Percentiles rank a stretch among this genome's conserved stretches.
Conservation (phyloP, 2,797 vertebrate genomes). For the Centropyge bicolor region DNA sequence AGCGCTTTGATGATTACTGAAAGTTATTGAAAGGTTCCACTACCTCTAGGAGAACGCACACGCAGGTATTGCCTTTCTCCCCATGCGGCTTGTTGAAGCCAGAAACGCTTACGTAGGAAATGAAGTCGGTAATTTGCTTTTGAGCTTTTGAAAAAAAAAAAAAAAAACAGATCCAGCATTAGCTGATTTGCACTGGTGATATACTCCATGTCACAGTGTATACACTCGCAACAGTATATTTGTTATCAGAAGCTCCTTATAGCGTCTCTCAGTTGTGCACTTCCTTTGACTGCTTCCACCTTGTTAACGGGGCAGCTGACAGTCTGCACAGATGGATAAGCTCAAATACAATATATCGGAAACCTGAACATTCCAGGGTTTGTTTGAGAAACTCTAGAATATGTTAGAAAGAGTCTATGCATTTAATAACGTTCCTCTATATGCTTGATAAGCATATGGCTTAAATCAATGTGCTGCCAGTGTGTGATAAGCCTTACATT, state of each 20-base stretch:
- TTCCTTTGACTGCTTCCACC: conserved; percentile 66
- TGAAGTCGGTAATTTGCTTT: conserved; percentile 52
- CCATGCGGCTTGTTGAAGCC: conserved; percentile 27
- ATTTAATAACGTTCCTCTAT: conserved; percentile 72
- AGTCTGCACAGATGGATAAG: conserved; percentile 70
- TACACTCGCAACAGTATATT: conserved; percentile 46
- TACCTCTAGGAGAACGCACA: conserved; percentile 44
- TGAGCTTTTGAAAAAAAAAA: conserved; percentile 22
- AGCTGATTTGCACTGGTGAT: conserved; percentile 60
- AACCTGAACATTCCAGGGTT: conserved; percentile 56
- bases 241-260: conserved; percentile 62
- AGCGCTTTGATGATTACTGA: conserved; percentile 50
- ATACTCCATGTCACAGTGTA: conserved; percentile 37
- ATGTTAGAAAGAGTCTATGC: conserved; percentile 50
- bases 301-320: conserved; percentile 64
- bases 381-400: conserved; percentile 53
- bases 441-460: conserved; percentile 74
- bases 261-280: conserved; percentile 46
- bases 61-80: conserved; percentile 34
- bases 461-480: conserved; percentile 73
- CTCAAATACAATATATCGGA: conserved; percentile 65
- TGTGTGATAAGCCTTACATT: conserved; percentile 77
- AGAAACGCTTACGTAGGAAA: conserved; percentile 50
- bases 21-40: conserved; percentile 39
- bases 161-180: conserved; percentile 35